Evolutionary conservation across 2,113 vertebrate genomes (phyloP).

Genomic region (Ictalurus furcatus): DNA sequence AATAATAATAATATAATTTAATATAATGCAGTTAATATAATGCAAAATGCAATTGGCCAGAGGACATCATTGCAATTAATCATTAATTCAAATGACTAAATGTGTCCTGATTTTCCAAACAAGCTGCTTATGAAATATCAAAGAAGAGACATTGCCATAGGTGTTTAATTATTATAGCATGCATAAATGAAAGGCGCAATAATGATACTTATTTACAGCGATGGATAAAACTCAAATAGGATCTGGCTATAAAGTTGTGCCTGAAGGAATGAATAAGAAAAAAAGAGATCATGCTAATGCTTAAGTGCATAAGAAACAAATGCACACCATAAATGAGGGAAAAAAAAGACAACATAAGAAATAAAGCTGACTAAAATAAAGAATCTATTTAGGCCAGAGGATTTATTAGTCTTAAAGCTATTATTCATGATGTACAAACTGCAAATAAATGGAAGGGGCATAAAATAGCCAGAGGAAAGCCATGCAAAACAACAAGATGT

Average conservation of each 20-base stretch:
- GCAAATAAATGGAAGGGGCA: constrained; percentile 35
- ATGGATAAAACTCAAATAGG: constrained; percentile 32
- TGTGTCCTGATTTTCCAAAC: constrained; percentile 36
- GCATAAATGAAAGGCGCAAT: constrained; percentile 5
- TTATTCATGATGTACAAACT: constrained; percentile 36
- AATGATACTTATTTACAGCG: constrained; percentile 23
- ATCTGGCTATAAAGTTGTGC: constrained; percentile 17
- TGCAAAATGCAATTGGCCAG: constrained; percentile 19
- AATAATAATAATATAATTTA: not conserved
- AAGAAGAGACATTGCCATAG: constrained; percentile 41
- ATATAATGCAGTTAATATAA: not conserved
- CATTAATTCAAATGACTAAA: constrained; percentile 29
- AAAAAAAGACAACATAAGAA: not conserved
- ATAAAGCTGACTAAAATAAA: constrained; percentile 26
- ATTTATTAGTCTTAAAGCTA: constrained; percentile 38
- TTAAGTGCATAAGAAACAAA: constrained; percentile 13
- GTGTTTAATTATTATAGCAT: constrained; percentile 37
- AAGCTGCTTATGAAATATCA: constrained; percentile 39
- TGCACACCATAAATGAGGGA: not conserved
- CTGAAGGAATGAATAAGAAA: constrained; percentile 22
- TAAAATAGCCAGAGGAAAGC: constrained; percentile 38
- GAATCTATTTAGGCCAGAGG: constrained; percentile 25
- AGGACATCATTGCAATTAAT: constrained; percentile 31
- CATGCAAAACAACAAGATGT: constrained; percentile 34
- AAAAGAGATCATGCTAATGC: constrained; percentile 16